Conservation (phyloP, 2,888 invertebrate genomes). For the Uloborus plumipes region DNA sequence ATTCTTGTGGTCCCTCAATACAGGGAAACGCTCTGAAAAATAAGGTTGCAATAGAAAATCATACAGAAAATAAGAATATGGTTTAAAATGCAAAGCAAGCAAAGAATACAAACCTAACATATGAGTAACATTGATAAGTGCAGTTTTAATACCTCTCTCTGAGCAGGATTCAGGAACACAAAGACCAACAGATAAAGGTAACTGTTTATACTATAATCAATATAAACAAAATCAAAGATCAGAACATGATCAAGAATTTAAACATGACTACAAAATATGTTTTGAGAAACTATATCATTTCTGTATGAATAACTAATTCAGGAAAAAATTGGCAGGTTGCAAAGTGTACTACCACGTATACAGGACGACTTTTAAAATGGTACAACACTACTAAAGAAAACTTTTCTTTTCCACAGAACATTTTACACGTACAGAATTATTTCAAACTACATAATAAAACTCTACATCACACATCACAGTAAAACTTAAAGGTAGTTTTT, state of each 20-base stretch:
- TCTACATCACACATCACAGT: no score
- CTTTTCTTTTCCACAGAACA: no score
- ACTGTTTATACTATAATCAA: constrained; percentile 28
- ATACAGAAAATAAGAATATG: background rate
- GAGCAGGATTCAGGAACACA: constrained; percentile 55
- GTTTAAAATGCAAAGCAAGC: background rate
- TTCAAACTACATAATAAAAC: no score
- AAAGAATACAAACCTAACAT: constrained; percentile 28
- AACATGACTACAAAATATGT: background rate
- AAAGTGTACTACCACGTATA: no score
- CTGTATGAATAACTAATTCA: no score
- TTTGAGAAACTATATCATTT: background rate
- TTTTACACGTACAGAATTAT: no score
- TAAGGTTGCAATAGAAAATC: background rate
- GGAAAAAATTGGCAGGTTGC: no score
- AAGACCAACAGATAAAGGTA: constrained; percentile 42
- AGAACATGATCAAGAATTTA: background rate
- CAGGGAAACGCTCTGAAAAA: constrained; percentile 30
- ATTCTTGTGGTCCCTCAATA: constrained; percentile 5
- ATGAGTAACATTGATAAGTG: constrained; percentile 10
- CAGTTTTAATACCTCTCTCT: constrained; percentile 17
- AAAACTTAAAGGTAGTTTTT: no score
- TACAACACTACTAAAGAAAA: no score
- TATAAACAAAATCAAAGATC: background rate
- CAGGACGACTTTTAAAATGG: no score